Base-by-base conservation (phyloP, 2,888 invertebrate species). In the Blera fallax region DNA sequence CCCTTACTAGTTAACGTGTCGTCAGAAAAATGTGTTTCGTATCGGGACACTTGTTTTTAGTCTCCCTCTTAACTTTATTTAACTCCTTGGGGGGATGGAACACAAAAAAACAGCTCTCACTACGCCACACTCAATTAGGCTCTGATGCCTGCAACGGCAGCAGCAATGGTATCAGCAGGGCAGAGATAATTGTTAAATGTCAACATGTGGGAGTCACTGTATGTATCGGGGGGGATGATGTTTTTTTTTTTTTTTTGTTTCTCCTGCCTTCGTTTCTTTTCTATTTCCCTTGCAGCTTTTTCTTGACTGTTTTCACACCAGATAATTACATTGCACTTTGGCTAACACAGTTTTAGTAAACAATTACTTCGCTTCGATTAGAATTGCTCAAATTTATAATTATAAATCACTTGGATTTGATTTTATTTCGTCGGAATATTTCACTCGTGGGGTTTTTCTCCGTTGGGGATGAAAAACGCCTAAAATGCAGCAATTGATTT, bases 401-500 rank as follows among this genome's bases (percentile, higher is more conserved):
- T 78, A 48, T 7, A 18, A 37, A 60, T 32, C 27, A 52, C 54
- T 62, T 70, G 5, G 32, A 54, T 29, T 29, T 24, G 27, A 1
- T 10, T 50, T 40, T 18, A 24, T 40, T 70, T 45, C 11, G 52
- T 24, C 16, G 16, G 16, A 64, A 65, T 34, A 34, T 40, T 43
- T 56, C 40, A 73, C 79, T 52, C 45, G 45, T 32, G 58, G 27
- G 37, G 21, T 45, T 58, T 72, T 60, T 62, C 54, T 72, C 27
- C 67, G 40, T 70, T 78, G 14, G 2, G 16, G 45, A n/a, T 62
- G 65, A 65, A 79, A 83, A 74, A 87, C 87, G 84, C 88, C 88
- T 88, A 87, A 88, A 87, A 87, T 72, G 67, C 70, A 80, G 85
- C 85, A 85, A 85, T 85, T 85, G 85, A 85, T 85, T 85, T 85